These are phyloP conservation scores for Lasaia peninsularis DNA, from an alignment of 1,140 invertebrate species.

Conservation along the genomic window DNA sequence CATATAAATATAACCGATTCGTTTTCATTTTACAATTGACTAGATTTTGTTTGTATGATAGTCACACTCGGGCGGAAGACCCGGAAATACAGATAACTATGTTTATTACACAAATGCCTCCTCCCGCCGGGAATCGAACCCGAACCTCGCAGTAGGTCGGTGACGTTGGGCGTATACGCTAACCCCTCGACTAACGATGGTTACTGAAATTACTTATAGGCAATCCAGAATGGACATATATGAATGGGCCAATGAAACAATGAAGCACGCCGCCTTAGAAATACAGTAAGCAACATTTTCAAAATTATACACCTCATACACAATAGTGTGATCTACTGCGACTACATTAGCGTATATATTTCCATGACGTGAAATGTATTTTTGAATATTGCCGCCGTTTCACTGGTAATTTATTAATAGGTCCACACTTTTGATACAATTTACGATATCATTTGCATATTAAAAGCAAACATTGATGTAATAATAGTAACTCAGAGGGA, in stretches of 20 bases:
- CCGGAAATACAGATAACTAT: no score
- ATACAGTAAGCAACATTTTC: slow-evolving; percentile 5
- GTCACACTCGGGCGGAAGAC: no score
- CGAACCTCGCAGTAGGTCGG: no score
- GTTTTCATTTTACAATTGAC: no score
- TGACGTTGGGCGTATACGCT: no score
- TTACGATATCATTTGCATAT: slow-evolving; percentile 13
- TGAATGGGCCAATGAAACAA: slow-evolving; percentile 7
- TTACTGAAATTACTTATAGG: slow-evolving; percentile 10
- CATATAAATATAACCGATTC: no score
- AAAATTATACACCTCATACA: not conserved
- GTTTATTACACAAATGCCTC: no score
- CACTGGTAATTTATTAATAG: slow-evolving; percentile 17
- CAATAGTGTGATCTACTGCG: not conserved
- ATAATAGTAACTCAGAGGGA: no score
- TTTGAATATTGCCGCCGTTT: slow-evolving; percentile 8
- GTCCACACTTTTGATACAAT: slow-evolving; percentile 14
- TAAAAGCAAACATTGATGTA: not conserved
- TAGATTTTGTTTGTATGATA: no score
- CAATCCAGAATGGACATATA: slow-evolving; percentile 4
- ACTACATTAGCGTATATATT: not conserved
- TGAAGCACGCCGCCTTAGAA: slow-evolving; percentile 1
- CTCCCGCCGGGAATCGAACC: no score
- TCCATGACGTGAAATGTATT: not conserved
- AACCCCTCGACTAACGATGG: no score